Percentiles rank a stretch among this genome's conserved stretches.
phyloP scores from a whole-genome alignment of 2,113 vertebrate species.

The Xyrauchen texanus region DNA sequence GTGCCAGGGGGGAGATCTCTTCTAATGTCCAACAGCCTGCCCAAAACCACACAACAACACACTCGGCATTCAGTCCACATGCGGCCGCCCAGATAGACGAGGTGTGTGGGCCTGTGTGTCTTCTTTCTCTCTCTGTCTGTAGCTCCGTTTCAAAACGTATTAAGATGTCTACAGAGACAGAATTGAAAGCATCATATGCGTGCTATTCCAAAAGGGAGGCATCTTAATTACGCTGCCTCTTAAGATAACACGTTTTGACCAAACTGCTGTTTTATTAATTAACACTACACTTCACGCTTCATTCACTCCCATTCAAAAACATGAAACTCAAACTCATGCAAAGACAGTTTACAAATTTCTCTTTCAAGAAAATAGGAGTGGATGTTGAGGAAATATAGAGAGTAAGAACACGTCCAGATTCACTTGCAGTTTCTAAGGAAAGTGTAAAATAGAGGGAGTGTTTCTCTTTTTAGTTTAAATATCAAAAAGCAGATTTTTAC shows the following conservation, averaged over 20 bases:
- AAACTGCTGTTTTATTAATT: too few relatives aligned
- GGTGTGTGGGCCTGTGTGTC: constrained; percentile 71
- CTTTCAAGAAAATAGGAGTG: not conserved
- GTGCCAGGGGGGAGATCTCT: constrained; percentile 31
- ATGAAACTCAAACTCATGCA: too few relatives aligned
- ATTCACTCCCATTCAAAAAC: too few relatives aligned
- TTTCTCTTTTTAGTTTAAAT: constrained; percentile 43
- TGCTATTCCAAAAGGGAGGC: too few relatives aligned
- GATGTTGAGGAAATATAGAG: not conserved
- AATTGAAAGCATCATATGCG: too few relatives aligned
- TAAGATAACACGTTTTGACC: too few relatives aligned
- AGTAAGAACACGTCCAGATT: constrained; percentile 48
- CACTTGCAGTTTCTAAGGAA: constrained; percentile 51
- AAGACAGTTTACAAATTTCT: too few relatives aligned
- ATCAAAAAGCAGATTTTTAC: too few relatives aligned
- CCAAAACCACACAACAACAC: constrained; percentile 74
- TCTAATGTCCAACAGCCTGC: constrained; percentile 38
- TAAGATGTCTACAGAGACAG: too few relatives aligned
- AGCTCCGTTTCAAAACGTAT: not conserved
- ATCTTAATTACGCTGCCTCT: too few relatives aligned
- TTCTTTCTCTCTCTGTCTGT: not conserved
- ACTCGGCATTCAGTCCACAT: constrained; percentile 70
- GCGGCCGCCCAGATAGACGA: constrained; percentile 73
- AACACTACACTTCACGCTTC: too few relatives aligned
- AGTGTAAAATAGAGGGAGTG: constrained; percentile 61